Conservation (phyloP, 2,888 invertebrate genomes). For the Spatulosminthurus flaviceps region DNA sequence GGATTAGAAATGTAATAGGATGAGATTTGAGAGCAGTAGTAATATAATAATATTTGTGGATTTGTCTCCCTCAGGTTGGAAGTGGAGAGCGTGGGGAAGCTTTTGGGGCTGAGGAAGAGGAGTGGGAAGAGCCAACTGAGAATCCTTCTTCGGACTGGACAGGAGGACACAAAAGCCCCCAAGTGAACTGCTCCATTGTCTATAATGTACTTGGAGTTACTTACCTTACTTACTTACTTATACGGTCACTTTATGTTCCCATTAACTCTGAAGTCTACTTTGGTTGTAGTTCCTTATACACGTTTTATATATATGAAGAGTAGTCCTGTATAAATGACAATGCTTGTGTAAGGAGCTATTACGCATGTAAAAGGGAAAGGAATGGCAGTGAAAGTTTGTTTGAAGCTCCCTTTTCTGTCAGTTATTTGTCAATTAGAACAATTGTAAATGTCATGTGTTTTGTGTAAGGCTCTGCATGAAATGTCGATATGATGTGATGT, state of each 20-base stretch:
- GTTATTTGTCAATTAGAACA: neutral
- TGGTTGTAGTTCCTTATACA: neutral
- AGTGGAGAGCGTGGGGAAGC: constrained; percentile 72
- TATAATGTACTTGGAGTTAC: constrained; percentile 53
- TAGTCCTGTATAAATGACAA: too few species aligned
- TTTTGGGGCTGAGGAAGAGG: constrained; percentile 75
- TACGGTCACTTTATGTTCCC: neutral
- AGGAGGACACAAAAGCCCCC: constrained; percentile 65
- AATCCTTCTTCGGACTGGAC: constrained; percentile 66
- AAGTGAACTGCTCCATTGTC: constrained; percentile 60
- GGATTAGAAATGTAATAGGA: neutral
- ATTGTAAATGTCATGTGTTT: neutral
- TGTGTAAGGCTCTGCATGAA: neutral
- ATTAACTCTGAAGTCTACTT: neutral
- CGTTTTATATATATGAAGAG: too few species aligned
- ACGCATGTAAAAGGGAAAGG: neutral
- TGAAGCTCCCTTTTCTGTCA: neutral
- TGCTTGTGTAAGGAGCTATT: too few species aligned
- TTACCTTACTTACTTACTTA: neutral
- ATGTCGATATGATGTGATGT: neutral
- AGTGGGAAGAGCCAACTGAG: constrained; percentile 80
- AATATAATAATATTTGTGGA: constrained; percentile 25
- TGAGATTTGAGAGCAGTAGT: constrained; percentile 21
- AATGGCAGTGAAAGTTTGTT: neutral
- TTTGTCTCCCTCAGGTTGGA: constrained; percentile 71